Evolutionary conservation across 2,113 vertebrate genomes (phyloP).

Genomic region (Ariopsis seemanni): DNA sequence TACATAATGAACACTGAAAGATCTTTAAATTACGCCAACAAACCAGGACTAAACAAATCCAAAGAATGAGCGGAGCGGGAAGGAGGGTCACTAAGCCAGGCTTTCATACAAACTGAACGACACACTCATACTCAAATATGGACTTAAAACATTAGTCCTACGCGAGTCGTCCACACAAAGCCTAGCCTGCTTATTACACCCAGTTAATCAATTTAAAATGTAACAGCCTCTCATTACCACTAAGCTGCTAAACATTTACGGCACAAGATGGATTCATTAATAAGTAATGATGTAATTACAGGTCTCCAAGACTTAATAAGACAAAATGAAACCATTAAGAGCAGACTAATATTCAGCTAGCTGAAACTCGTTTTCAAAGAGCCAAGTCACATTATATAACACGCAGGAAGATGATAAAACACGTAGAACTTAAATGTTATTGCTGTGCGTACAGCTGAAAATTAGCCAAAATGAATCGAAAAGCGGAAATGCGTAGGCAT

Average conservation of each 20-base stretch:
- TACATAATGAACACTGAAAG: too few species aligned
- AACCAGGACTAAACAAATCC: conserved; percentile 16
- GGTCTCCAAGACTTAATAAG: conserved; percentile 37
- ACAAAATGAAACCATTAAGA: conserved; percentile 39
- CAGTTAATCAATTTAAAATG: conserved; percentile 41
- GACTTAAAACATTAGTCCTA: conserved; percentile 12
- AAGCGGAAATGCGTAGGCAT: neutral
- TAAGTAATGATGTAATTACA: conserved; percentile 39
- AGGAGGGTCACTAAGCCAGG: neutral
- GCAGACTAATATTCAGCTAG: conserved; percentile 30
- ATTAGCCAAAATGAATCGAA: neutral
- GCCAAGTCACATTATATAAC: conserved; percentile 2
- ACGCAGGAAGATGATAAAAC: neutral
- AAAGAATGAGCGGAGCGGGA: neutral
- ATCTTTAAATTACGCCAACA: neutral
- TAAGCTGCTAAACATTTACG: conserved; percentile 35
- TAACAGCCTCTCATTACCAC: conserved; percentile 38
- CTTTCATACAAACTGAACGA: neutral
- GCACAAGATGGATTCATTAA: conserved; percentile 43
- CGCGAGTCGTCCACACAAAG: conserved; percentile 16
- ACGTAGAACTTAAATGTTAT: conserved; percentile 9
- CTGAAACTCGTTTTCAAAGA: neutral
- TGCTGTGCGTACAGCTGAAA: neutral
- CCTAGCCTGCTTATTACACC: conserved; percentile 31
- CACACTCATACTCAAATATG: neutral